Percentiles rank a stretch among this genome's conserved stretches.
These are phyloP conservation scores for Nemotelus pantherinus DNA, from an alignment of 2,888 invertebrate genomes.

Conservation along the genomic window DNA sequence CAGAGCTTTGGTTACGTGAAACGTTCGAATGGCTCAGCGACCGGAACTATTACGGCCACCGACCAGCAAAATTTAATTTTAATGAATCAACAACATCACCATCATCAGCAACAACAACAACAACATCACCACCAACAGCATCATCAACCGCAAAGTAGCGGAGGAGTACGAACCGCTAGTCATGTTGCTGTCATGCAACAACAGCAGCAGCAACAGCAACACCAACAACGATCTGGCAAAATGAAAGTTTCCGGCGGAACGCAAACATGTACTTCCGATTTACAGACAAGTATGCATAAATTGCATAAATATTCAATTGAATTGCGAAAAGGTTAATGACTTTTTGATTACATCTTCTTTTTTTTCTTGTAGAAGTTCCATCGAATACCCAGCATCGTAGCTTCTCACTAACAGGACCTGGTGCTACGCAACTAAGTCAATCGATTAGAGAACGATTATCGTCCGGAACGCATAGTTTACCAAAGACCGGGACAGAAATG, in stretches of 20 bases:
- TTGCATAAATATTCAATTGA: neutral
- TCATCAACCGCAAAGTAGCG: constrained; percentile 47
- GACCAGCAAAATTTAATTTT: constrained; percentile 63
- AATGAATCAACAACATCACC: constrained; percentile 55
- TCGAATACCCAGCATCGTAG: constrained; percentile 83
- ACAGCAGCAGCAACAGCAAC: too few relatives aligned
- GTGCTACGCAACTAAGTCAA: constrained; percentile 86
- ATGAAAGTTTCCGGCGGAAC: constrained; percentile 91
- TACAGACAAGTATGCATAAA: constrained; percentile 72
- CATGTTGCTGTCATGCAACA: constrained; percentile 75
- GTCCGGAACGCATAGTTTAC: constrained; percentile 87
- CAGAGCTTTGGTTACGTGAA: constrained; percentile 89
- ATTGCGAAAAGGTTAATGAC: constrained; percentile 3
- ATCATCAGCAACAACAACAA: constrained; percentile 49
- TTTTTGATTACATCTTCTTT: constrained; percentile 18
- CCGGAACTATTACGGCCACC: constrained; percentile 65
- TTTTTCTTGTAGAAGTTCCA: constrained; percentile 66
- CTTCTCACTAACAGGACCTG: constrained; percentile 84
- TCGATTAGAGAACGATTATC: constrained; percentile 84
- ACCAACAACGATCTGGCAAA: constrained; percentile 75
- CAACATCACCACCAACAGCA: constrained; percentile 49
- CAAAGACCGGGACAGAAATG: constrained; percentile 75
- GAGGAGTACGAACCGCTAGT: constrained; percentile 75
- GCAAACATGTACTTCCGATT: constrained; percentile 84
- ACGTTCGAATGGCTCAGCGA: constrained; percentile 73